Evolutionary conservation across 2,113 vertebrate species (phyloP).

Genomic region (Tor tambroides): DNA sequence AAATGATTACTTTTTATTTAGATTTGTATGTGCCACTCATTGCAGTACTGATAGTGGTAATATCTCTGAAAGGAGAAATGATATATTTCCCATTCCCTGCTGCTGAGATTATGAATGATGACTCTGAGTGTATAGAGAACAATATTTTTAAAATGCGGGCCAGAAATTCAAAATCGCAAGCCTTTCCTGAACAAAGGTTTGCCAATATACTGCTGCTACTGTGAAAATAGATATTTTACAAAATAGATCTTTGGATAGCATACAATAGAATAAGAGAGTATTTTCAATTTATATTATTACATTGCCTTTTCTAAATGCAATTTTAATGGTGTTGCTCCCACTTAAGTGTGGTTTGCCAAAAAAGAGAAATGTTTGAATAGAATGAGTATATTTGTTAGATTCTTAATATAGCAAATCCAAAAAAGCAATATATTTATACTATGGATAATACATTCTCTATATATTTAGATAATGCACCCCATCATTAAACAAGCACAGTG

Average conservation of each 20-base stretch:
- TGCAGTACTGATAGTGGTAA: not conserved
- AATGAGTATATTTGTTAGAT: constrained; percentile 66
- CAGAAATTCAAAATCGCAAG: not conserved
- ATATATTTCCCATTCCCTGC: not conserved
- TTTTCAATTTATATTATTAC: constrained; percentile 55
- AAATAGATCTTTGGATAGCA: not conserved
- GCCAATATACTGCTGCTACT: constrained; percentile 1
- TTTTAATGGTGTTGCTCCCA: constrained; percentile 67
- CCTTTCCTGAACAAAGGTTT: not conserved
- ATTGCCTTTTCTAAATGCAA: constrained; percentile 79
- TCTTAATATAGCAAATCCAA: constrained; percentile 70
- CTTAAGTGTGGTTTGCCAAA: constrained; percentile 77
- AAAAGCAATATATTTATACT: constrained; percentile 79
- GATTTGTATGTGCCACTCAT: not conserved
- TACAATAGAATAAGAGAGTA: constrained; percentile 1
- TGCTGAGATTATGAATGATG: not conserved
- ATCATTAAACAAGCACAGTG: not conserved
- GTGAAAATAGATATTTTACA: not conserved
- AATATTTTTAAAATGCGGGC: not conserved
- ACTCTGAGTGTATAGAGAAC: not conserved
- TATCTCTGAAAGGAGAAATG: not conserved
- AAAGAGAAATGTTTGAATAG: constrained; percentile 43
- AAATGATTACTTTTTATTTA: not conserved
- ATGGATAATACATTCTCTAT: not conserved
- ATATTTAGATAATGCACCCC: not conserved